Base-by-base conservation (phyloP, 2,888 invertebrate genomes). In the Epirrhoe alternata region DNA sequence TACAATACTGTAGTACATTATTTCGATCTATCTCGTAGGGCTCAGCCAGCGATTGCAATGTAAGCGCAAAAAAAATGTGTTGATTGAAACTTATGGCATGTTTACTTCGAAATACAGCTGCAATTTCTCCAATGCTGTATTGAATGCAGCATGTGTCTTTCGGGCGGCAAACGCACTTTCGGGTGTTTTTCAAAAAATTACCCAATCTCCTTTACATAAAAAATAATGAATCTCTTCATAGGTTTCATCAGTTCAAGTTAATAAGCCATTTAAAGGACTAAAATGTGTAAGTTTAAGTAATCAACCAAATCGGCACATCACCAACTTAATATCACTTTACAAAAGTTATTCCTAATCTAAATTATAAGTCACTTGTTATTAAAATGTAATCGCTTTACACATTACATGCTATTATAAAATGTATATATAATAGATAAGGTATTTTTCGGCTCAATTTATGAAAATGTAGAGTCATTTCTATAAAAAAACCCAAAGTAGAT, bases 381-480 rank as follows among this genome's bases (percentile, higher is more conserved):
- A 55, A 16, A 55, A 64, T 64, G 56, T 64, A 53, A 61, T 68
- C 31, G 60, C 67, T 68, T 57, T 60, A 63, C 63, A 67, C 64
- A 53, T 61, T 51, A 64, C 60, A 61, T 61, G 61, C 53, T 61
- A 16, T 61, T 31, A 10, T 52, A 60, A 51, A 52, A 53, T 61
- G 56, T 64, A 68, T 12, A 45, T 55, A 57, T 3, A 47, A 49
- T 35, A n/a, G 33, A 61, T 55, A 67, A 61, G 42, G 30, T 72
- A 70, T 58, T 66, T 69, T 71, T 65, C 42, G 65, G 71, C 67
- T 71, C 62, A 69, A 71, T 69, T 68, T 68, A 68, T 68, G 31
- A 73, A 72, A 73, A 56, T 66, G 17, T 33, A 53, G 58, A 59
- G 59, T 59, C 59, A 53, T 51, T 33, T 30, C 14, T 52, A 16